Conservation (phyloP, 2,888 invertebrate species). For the Tridacna gigas region DNA sequence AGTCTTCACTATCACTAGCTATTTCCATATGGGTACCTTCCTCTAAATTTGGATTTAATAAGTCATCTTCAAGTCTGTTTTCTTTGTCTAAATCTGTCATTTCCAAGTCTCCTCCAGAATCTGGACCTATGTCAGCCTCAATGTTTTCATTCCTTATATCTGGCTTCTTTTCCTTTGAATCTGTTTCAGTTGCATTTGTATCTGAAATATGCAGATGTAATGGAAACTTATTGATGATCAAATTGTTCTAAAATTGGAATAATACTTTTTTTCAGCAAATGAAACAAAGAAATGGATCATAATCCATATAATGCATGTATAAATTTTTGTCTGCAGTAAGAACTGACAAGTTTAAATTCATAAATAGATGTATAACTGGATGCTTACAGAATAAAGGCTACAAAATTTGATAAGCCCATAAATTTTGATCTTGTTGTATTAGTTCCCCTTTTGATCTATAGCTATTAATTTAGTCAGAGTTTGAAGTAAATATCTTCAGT, state of each 20-base stretch:
- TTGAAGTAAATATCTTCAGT: too few relatives aligned
- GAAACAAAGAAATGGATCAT: neutral
- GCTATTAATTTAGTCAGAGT: too few relatives aligned
- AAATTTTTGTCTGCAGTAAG: neutral
- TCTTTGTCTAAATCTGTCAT: neutral
- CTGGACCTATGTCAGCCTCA: too few relatives aligned
- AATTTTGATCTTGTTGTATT: too few relatives aligned
- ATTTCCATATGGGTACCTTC: conserved; percentile 55
- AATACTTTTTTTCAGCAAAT: neutral
- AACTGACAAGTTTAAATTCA: too few relatives aligned
- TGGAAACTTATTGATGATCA: too few relatives aligned
- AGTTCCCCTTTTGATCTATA: too few relatives aligned
- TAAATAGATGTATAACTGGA: too few relatives aligned
- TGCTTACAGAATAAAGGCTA: too few relatives aligned
- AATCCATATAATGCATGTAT: neutral
- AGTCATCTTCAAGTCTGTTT: neutral
- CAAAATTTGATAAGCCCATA: too few relatives aligned
- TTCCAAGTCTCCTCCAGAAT: neutral
- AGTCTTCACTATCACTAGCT: conserved; percentile 46
- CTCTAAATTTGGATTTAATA: neutral
- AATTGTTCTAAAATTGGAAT: too few relatives aligned
- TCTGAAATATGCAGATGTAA: neutral
- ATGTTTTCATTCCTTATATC: neutral
- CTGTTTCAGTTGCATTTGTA: neutral
- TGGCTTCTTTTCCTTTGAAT: neutral